These are phyloP conservation scores for Cygnus atratus DNA, from an alignment of 2,113 vertebrate species.

Conservation along the genomic window DNA sequence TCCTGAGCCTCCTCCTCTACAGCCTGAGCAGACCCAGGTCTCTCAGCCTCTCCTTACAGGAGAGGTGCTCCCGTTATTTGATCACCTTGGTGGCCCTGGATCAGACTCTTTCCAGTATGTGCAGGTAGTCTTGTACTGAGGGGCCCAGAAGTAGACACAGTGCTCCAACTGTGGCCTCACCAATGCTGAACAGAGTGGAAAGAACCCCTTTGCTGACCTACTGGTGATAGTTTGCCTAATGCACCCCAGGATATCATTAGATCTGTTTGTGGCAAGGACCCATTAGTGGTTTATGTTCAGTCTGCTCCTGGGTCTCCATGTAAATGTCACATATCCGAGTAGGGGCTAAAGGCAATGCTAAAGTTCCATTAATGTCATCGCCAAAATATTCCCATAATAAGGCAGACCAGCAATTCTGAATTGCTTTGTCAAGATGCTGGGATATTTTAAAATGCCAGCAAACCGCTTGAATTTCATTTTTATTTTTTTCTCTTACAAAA, in stretches of 20 bases:
- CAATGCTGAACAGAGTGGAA: not conserved
- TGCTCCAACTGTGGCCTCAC: not conserved
- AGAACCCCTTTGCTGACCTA: not conserved
- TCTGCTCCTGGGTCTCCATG: not conserved
- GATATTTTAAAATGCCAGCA: rapidly evolving
- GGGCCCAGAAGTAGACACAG: not conserved
- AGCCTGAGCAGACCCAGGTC: not conserved
- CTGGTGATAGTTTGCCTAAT: not conserved
- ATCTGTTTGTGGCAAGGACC: not conserved
- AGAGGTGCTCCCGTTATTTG: not conserved
- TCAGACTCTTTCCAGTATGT: not conserved
- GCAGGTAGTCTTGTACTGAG: not conserved
- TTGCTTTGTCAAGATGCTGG: rapidly evolving
- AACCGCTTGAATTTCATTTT: not conserved
- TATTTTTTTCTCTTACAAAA: not conserved
- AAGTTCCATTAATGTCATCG: not conserved
- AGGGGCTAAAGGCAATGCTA: not conserved
- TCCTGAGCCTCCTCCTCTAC: not conserved
- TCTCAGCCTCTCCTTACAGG: not conserved
- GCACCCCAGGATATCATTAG: not conserved
- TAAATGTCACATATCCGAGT: not conserved
- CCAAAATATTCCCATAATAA: not conserved
- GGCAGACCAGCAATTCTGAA: not conserved
- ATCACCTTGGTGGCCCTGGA: not conserved
- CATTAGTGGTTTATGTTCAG: not conserved